Evolutionary conservation across 2,888 invertebrate genomes (phyloP).

Genomic region (Parnassius orleans): DNA sequence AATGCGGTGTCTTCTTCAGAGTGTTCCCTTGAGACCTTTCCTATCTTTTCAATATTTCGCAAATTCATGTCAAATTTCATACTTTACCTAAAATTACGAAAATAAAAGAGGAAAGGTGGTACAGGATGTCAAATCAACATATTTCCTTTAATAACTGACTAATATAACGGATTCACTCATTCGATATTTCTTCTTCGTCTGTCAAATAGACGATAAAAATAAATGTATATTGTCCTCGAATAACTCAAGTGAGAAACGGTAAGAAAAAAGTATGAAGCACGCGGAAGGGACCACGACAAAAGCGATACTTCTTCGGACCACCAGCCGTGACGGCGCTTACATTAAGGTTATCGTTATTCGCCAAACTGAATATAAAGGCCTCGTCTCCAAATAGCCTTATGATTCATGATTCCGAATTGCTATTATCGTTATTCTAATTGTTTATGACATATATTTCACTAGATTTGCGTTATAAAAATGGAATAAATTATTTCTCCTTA

Average conservation of each 20-base stretch:
- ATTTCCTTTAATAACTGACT: conserved; percentile 14
- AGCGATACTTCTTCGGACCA: conserved; percentile 77
- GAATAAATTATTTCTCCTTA: too few relatives aligned
- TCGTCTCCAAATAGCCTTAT: conserved; percentile 63
- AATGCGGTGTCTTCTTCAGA: conserved; percentile 55
- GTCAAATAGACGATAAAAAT: conserved; percentile 77
- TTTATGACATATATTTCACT: conserved; percentile 44
- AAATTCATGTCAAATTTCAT: conserved; percentile 54
- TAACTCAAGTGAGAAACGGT: conserved; percentile 79
- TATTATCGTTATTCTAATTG: conserved; percentile 63
- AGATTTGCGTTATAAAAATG: too few relatives aligned
- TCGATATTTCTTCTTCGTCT: conserved; percentile 66
- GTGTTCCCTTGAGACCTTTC: conserved; percentile 46
- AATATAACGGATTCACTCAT: conserved; percentile 66
- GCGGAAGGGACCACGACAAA: conserved; percentile 76
- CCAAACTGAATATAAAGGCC: conserved; percentile 78
- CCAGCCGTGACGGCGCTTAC: conserved; percentile 79
- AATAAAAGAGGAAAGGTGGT: conserved; percentile 27
- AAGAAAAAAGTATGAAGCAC: conserved; percentile 74
- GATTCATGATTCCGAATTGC: conserved; percentile 70
- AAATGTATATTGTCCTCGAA: conserved; percentile 79
- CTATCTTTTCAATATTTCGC: conserved; percentile 55
- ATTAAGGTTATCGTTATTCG: conserved; percentile 79
- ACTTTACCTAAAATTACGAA: conserved; percentile 47
- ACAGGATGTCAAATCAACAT: not conserved